Percentiles rank a stretch among this genome's conserved stretches.
phyloP scores from a whole-genome alignment of 2,113 vertebrate species.

The Albula goreensis region DNA sequence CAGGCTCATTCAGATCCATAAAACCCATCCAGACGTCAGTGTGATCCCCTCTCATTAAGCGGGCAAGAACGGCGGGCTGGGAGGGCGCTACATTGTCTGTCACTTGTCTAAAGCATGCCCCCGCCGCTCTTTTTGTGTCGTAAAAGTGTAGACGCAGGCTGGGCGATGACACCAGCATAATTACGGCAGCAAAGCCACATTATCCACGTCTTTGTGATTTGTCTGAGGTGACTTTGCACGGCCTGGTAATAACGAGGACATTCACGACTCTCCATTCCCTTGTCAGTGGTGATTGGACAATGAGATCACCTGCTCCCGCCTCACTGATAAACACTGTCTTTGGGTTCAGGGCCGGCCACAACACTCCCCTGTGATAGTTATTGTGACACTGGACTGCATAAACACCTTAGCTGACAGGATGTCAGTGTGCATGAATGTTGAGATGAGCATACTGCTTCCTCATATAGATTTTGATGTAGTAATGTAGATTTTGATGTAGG shows the following conservation, averaged over 20 bases:
- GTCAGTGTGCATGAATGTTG: neutral
- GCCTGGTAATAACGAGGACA: neutral
- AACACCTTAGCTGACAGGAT: neutral
- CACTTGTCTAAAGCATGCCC: neutral
- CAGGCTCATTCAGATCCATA: neutral
- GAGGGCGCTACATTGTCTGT: neutral
- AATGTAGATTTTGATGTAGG: neutral
- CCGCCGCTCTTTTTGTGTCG: neutral
- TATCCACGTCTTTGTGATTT: neutral
- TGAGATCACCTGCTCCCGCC: neutral
- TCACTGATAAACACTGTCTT: neutral
- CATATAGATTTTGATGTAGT: neutral
- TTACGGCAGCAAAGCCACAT: neutral
- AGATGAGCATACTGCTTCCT: neutral
- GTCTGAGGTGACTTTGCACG: neutral
- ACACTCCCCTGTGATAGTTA: neutral
- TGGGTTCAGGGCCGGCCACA: neutral
- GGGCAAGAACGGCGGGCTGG: neutral
- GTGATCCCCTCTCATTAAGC: neutral
- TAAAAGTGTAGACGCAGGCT: neutral
- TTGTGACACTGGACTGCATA: neutral
- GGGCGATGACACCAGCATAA: neutral
- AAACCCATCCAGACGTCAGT: neutral
- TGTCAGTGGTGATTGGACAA: neutral
- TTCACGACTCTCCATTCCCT: neutral